Evolutionary conservation across 2,113 vertebrate species (phyloP).

Genomic region (Trogon melanurus): DNA sequence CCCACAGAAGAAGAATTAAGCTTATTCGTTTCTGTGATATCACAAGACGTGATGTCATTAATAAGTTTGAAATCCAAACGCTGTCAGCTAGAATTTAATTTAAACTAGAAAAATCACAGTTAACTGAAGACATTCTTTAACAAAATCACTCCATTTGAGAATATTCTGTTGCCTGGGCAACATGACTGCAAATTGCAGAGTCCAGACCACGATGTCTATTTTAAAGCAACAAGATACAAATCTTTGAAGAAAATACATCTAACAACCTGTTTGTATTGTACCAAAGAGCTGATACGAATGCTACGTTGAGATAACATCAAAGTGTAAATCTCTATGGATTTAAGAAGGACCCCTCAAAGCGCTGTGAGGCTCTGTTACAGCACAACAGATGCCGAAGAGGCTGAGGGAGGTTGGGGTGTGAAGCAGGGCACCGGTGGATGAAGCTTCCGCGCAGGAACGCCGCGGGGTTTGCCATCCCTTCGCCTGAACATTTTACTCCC

Average conservation of each 20-base stretch:
- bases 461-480: fast-evolving
- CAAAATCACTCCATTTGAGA: not conserved
- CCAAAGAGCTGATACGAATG: not conserved
- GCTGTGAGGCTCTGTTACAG: fast-evolving
- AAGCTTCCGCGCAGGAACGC: no score
- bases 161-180: conserved; percentile 32
- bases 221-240: conserved; percentile 4
- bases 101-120: not conserved
- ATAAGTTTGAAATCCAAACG: not conserved
- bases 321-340: not conserved
- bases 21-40: not conserved
- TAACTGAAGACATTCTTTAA: not conserved
- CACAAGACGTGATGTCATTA: not conserved
- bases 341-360: not conserved
- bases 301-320: not conserved
- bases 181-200: not conserved
- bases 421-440: fast-evolving
- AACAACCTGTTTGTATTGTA: not conserved
- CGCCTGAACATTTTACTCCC: not conserved
- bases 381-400: fast-evolving
- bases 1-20: not conserved
- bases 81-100: not conserved
- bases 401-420: not conserved
- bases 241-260: not conserved
- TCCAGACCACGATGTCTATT: not conserved